These are phyloP conservation scores for Parauchenoglanis punctatus DNA, from an alignment of 2,797 vertebrate genomes.

Conservation along the genomic window DNA sequence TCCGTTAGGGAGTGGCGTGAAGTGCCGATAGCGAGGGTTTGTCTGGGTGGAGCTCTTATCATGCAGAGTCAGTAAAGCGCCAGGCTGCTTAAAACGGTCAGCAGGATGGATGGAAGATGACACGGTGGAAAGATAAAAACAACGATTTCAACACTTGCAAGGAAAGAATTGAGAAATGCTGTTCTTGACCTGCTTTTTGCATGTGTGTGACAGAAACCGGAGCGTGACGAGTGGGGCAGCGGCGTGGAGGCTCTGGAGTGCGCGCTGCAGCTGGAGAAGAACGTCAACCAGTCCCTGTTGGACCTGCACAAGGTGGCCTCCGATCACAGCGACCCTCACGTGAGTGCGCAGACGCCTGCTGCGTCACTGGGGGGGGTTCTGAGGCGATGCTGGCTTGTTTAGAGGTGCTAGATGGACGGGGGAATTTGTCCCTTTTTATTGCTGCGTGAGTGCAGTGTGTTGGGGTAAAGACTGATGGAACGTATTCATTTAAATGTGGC, in stretches of 20 bases:
- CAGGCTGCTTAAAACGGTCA: background rate
- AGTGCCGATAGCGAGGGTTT: constrained; percentile 62
- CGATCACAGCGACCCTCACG: constrained; percentile 82
- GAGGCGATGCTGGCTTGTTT: no score
- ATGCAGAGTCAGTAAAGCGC: constrained; percentile 41
- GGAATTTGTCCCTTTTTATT: no score
- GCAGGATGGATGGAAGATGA: background rate
- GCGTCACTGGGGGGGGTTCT: background rate
- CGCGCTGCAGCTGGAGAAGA: constrained; percentile 91
- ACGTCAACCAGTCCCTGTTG: constrained; percentile 88
- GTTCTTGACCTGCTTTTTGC: background rate
- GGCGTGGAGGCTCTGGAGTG: constrained; percentile 91
- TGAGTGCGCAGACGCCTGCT: constrained; percentile 63
- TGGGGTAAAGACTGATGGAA: no score
- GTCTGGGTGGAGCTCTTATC: constrained; percentile 65
- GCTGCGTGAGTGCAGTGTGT: no score
- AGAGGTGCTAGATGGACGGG: no score
- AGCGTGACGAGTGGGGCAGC: constrained; percentile 93
- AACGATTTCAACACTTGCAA: background rate
- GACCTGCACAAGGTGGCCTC: constrained; percentile 84
- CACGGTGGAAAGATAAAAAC: background rate
- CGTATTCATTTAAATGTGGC: background rate
- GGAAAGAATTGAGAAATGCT: background rate
- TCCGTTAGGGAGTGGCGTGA: background rate
- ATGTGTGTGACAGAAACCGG: constrained; percentile 84